Evolutionary conservation across 2,888 invertebrate species (phyloP).

Genomic region (Choristoneura rosaceana): DNA sequence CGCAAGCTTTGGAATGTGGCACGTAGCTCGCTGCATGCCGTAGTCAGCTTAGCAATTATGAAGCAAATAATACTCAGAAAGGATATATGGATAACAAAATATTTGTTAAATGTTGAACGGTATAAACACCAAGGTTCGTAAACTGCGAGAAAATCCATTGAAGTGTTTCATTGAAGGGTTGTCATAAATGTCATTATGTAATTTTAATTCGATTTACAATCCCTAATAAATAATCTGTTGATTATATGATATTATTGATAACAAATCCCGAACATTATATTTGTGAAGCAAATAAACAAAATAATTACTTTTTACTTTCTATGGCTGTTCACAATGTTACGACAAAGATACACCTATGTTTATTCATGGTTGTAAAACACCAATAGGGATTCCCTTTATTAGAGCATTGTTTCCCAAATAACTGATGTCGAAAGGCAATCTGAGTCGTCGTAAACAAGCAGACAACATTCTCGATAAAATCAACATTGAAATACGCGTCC

Average conservation of each 20-base stretch:
- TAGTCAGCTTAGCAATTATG: neutral
- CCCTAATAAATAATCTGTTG: too few species aligned
- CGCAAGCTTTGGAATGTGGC: neutral
- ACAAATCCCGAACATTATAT: neutral
- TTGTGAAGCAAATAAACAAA: neutral
- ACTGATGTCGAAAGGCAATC: slow-evolving; percentile 57
- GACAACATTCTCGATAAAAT: slow-evolving; percentile 60
- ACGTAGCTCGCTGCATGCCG: neutral
- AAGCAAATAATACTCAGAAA: neutral
- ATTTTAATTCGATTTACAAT: too few species aligned
- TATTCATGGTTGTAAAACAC: slow-evolving; percentile 52
- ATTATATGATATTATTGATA: too few species aligned
- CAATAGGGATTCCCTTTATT: slow-evolving; percentile 48
- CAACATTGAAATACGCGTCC: slow-evolving; percentile 57
- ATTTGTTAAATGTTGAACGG: too few species aligned
- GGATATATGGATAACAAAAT: too few species aligned
- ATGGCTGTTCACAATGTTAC: neutral
- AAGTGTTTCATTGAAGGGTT: too few species aligned
- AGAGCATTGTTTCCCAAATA: slow-evolving; percentile 65
- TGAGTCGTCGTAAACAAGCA: slow-evolving; percentile 54
- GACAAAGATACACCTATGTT: slow-evolving; percentile 48
- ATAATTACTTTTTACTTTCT: neutral
- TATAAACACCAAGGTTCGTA: too few species aligned
- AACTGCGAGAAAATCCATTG: too few species aligned
- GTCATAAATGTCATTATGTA: too few species aligned